Base-by-base conservation (phyloP, 2,113 vertebrate genomes). In the Leuciscus idus region DNA sequence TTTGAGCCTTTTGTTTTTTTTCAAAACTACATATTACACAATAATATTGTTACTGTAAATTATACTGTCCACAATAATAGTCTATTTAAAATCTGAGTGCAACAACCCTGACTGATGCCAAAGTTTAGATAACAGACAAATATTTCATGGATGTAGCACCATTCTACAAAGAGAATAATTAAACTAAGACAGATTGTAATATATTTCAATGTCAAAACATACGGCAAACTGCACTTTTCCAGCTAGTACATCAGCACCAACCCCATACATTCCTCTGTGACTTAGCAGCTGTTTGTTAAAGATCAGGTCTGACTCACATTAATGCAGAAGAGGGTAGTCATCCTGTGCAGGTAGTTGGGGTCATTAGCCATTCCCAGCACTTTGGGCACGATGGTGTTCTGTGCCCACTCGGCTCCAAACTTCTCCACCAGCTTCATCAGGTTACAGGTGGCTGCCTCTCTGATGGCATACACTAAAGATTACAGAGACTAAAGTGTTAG, bases 241-340 rank as follows among this genome's bases (percentile, higher is more conserved):
- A 77, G 19, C 68, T 5, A 72, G 36, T 72, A 36, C 68, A 73
- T 43, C 70, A 52, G 13, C 17, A 77, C 46, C 30, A 43, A 61
- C 57, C 30, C 55, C 11, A 43, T 62, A 61, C 55, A 26, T 62
- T 15, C 13, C 3, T 80, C 36, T 82, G 46, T 78, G 75, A 84
- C 73, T 64, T 79, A 85, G n/a, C 11, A 73, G 74, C 12, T 15
- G 30, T 21, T 68, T 73, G 80, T 57, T 33, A 30, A 59, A 50
- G 57, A 62, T 28, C 50, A 48, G 43, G 9, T 19, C 12, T 82
- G 76, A 94, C 97, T 95, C 92, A 97, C 96, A 43, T 97, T 97
- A 89, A 98, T 96, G 91, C 97, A 98, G 93, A 98, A 98, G 4
- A 98, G 95, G 43, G 97, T 98, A 64, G 97, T 98, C 97, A 98